Evolutionary conservation across 2,113 vertebrate species (phyloP).

Genomic region (Notechis scutatus): DNA sequence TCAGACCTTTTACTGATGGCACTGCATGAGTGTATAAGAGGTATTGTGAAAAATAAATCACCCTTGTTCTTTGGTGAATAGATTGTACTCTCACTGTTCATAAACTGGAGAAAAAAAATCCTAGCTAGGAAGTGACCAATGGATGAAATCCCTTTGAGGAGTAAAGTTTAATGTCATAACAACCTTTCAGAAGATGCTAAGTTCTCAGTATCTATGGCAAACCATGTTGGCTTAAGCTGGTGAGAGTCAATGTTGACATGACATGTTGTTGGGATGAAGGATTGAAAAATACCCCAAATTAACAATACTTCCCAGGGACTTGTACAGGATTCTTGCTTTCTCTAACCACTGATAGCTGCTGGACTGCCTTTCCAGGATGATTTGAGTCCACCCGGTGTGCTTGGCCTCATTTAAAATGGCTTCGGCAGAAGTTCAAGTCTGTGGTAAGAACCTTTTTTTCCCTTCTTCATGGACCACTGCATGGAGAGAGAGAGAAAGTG

Average conservation of each 20-base stretch:
- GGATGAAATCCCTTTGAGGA: background rate
- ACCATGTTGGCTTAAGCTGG: background rate
- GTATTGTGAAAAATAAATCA: constrained; percentile 27
- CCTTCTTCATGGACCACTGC: background rate
- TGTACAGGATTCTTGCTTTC: constrained; percentile 43
- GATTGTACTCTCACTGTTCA: constrained; percentile 14
- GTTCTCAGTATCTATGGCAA: background rate
- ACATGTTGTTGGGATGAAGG: background rate
- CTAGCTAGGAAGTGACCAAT: background rate
- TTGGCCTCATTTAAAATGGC: background rate
- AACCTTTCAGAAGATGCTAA: background rate
- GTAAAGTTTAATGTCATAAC: background rate
- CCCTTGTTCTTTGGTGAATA: constrained; percentile 26
- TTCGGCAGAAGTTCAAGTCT: background rate
- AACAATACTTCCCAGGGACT: background rate
- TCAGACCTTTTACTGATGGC: constrained; percentile 28
- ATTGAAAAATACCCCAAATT: background rate
- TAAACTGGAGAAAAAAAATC: background rate
- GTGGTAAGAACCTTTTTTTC: background rate
- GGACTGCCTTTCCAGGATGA: constrained; percentile 47
- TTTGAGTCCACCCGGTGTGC: background rate
- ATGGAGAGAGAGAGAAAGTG: background rate
- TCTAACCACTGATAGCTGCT: constrained; percentile 50
- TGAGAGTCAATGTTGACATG: background rate
- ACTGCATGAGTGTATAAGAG: constrained; percentile 8